phyloP scores from a whole-genome alignment of 2,888 invertebrate genomes.

The Cephus pygmeus region DNA sequence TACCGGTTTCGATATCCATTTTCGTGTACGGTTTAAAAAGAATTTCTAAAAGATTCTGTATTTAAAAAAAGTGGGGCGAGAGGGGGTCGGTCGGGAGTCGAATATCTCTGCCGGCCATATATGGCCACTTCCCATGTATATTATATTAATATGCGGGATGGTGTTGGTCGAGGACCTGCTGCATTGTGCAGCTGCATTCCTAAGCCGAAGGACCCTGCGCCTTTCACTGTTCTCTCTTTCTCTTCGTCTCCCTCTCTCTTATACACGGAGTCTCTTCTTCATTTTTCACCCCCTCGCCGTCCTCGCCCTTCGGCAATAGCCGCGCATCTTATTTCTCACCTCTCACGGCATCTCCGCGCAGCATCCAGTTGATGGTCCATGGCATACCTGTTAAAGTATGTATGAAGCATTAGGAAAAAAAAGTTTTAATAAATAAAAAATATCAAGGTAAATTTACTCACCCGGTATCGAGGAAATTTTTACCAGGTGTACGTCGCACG shows the following conservation, averaged over 20 bases:
- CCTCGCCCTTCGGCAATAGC: not conserved
- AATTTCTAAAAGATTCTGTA: not conserved
- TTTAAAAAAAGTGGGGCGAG: not conserved
- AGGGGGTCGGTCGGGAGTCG: not conserved
- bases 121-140: slow-evolving; percentile 28
- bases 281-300: slow-evolving; percentile 8
- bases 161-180: slow-evolving; percentile 35
- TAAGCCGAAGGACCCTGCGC: slow-evolving; percentile 28
- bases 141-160: slow-evolving; percentile 35
- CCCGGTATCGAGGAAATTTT: no score
- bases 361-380: not conserved
- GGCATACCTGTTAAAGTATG: not conserved
- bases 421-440: not conserved
- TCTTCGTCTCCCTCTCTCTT: slow-evolving; percentile 14
- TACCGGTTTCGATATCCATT: not conserved
- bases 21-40: not conserved
- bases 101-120: slow-evolving; percentile 26
- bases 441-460: no score
- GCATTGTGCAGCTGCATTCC: slow-evolving; percentile 46
- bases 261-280: not conserved
- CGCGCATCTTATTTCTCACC: not conserved
- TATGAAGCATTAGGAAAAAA: not conserved
- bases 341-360: not conserved
- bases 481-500: not conserved
- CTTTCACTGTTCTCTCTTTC: slow-evolving; percentile 8